Percentiles rank a stretch among this genome's conserved stretches.
Conservation (phyloP, 1,140 invertebrate species). For the Platyscapa corneri region DNA sequence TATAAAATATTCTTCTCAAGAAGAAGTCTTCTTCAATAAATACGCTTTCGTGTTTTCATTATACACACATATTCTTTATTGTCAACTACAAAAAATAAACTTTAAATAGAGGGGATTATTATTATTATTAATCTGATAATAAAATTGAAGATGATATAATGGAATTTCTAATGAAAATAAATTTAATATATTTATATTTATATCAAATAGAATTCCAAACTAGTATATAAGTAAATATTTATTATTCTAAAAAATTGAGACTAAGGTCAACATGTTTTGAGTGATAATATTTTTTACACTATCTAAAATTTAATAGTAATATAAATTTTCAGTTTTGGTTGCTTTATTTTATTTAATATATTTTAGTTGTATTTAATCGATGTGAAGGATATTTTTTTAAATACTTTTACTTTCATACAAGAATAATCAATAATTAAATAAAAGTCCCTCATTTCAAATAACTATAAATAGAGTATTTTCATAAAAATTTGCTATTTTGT, state of each 20-base stretch:
- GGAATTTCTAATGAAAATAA: not conserved
- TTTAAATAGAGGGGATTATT: not conserved
- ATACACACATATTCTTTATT: constrained; percentile 24
- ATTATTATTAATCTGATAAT: not conserved
- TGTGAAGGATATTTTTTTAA: not conserved
- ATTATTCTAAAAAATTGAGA: not conserved
- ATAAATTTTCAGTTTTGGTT: not conserved
- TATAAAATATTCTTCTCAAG: constrained; percentile 30
- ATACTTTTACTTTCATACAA: not conserved
- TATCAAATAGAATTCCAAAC: not conserved
- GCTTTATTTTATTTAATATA: not conserved
- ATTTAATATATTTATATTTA: not conserved
- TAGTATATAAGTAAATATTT: not conserved
- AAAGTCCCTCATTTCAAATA: not conserved
- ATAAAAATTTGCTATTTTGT: not conserved
- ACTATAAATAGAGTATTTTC: not conserved
- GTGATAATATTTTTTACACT: not conserved
- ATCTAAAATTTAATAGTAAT: not conserved
- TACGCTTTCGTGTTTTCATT: constrained; percentile 1
- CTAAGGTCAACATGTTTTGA: not conserved
- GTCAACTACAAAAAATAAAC: constrained; percentile 32
- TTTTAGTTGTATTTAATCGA: not conserved
- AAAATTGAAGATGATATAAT: not conserved
- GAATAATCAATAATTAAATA: not conserved
- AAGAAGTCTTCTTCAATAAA: constrained; percentile 20